Base-by-base conservation (phyloP, 92 coral and sea anemone species). In the Porites lobata region DNA sequence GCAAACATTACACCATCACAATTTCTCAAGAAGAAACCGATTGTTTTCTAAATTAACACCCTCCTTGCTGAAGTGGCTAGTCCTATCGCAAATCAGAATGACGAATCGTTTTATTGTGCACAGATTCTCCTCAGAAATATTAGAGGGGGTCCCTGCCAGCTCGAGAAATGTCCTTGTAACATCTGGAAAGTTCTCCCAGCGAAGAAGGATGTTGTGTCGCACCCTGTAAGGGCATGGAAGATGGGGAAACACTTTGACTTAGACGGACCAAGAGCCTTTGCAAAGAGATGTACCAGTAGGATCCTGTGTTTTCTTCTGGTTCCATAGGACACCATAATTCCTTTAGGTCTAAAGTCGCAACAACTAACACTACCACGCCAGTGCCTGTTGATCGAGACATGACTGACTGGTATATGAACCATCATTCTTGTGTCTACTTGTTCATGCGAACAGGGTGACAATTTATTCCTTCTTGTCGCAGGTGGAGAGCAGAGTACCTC, bases 381-480 rank as follows among this genome's bases (percentile, higher is more conserved):
- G 84, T 79, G 57, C 65, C 84, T 2, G 12, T 17, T 29, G 61
- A 52, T n/a, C 86, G 77, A 29, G 66, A 69, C 86, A 68, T 82
- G 63, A 82, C 14, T 9, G 77, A 70, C 50, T 66, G 47, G 47
- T 38, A 38, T 4, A 38, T 38, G 4, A 38, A 82, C 77, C 64
- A 69, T 43, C 19, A 69, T 69, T 10, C 68, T 13, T 4, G 87
- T 53, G 69, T 82, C 86, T 1, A 78, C 77, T 52, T 82, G 77
- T 61, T 82, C 86, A 61, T 82, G 78, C 10, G 22, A 51, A 38
- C 47, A 38, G 47, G 47, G 47, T 38, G 47, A 38, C 47, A 38
- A 38, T 38, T 4, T 38, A 38, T 9, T 51, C n/a, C 51, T 11
- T 79, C 3, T 12, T 5, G 15, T 61, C 56, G 19, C n/a, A 13